Base-by-base conservation (phyloP, 2,113 vertebrate genomes). In the Danio rerio region DNA sequence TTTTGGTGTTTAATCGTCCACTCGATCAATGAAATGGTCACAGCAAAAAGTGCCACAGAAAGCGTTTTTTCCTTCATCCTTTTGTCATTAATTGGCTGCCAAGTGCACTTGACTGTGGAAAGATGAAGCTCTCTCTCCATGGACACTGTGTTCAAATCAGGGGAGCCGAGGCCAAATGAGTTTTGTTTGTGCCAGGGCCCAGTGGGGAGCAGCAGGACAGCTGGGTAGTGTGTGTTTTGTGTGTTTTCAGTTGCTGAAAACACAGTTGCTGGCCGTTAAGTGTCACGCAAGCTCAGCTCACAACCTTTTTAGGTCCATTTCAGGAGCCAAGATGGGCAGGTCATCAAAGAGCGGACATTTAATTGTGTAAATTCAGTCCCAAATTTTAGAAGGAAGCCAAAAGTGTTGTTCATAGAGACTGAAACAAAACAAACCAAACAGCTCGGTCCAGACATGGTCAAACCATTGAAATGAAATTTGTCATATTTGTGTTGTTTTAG, bases 81-180 rank as follows among this genome's bases (percentile, higher is more conserved):
- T 90, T 85, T 71, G 68, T 73, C 81, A 87, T 82, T 91, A 90
- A 91, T 89, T 89, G 86, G 88, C 78, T 92, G 90, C 92, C 90
- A 92, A 88, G 83, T 87, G 88, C 88, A 89, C 91, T 91, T 92
- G 92, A 92, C 91, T 92, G 90, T 86, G 86, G 88, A 87, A 47
- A 89, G 85, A 87, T 91, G 89, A 89, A 87, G 81, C 86, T 86
- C 85, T 59, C 81, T 81, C 83, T 90, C 83, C 52, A 82, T 63
- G 85, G 86, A 85, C 88, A 86, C 88, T 87, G 81, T 72, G 84
- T 83, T 88, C 76, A 47, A 83, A 83, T 88, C 76, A 84, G 80
- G 73, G 77, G 83, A 88, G 53, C 61, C 15, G 81, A 50, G 82
- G 82, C 88, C 88, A 90, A 87, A 88, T 84, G 81, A 88, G 89